phyloP scores from a whole-genome alignment of 2,113 vertebrate species.

The Sinocyclocheilus grahami region DNA sequence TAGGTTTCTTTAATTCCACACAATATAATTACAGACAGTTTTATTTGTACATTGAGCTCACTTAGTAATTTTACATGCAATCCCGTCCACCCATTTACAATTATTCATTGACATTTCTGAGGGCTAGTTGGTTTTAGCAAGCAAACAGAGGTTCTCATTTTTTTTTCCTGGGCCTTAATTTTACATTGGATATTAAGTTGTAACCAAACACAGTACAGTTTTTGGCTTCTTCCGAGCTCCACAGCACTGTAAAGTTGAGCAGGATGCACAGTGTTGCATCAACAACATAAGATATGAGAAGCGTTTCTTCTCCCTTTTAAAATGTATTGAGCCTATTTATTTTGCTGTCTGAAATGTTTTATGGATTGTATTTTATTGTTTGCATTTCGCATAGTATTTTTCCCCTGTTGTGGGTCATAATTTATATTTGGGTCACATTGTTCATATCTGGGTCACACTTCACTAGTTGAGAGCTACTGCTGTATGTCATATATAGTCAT shows the following conservation, averaged over 20 bases:
- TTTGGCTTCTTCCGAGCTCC: neutral
- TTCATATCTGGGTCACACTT: neutral
- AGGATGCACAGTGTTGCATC: neutral
- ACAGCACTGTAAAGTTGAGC: neutral
- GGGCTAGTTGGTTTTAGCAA: neutral
- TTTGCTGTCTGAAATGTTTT: neutral
- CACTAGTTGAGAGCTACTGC: neutral
- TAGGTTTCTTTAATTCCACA: constrained; percentile 58
- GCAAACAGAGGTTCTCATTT: neutral
- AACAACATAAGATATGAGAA: neutral
- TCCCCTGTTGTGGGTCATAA: neutral
- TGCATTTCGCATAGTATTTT: neutral
- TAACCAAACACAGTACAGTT: neutral
- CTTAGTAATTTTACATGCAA: constrained; percentile 50
- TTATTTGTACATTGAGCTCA: constrained; percentile 7
- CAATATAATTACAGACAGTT: constrained; percentile 6
- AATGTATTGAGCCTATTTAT: neutral
- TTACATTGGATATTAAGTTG: neutral
- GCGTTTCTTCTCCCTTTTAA: neutral
- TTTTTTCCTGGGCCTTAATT: neutral
- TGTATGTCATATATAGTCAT: neutral
- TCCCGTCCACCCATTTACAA: neutral
- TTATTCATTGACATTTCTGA: neutral
- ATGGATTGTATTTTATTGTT: neutral
- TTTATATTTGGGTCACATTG: neutral